phyloP scores from a whole-genome alignment of 2,113 vertebrate genomes.

The Aegithalos caudatus region DNA sequence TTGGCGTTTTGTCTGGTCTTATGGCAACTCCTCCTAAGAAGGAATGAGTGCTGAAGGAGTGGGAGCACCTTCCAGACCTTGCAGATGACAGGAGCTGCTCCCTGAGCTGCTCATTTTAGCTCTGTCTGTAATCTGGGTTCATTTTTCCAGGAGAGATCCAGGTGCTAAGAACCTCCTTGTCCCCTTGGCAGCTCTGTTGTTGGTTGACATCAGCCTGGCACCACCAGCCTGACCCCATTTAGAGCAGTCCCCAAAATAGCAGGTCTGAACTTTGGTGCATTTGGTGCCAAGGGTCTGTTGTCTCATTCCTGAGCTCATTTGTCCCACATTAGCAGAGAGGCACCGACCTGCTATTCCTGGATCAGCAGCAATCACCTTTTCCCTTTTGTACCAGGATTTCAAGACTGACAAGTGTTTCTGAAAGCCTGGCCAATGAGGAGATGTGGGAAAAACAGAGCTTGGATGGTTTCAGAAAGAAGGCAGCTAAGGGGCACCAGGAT shows the following conservation, averaged over 20 bases:
- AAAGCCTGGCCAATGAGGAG: neutral
- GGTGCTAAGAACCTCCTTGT: neutral
- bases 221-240: neutral
- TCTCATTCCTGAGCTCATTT: neutral
- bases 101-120: neutral
- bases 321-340: neutral
- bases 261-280: neutral
- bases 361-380: neutral
- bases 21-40: neutral
- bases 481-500: neutral
- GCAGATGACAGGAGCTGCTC: neutral
- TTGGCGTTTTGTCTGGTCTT: neutral
- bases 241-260: neutral
- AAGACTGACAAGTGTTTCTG: constrained; percentile 15
- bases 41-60: neutral
- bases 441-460: neutral
- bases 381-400: neutral
- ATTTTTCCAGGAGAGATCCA: neutral
- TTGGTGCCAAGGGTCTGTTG: neutral
- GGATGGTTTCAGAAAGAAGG: neutral
- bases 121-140: neutral
- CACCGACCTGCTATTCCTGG: neutral
- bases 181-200: neutral
- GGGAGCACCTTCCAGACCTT: neutral
- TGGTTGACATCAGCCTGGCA: neutral